Percentiles rank a stretch among this genome's conserved stretches.
These are phyloP conservation scores for Oophaga pumilio DNA, from an alignment of 2,113 vertebrate genomes.

Conservation along the genomic window DNA sequence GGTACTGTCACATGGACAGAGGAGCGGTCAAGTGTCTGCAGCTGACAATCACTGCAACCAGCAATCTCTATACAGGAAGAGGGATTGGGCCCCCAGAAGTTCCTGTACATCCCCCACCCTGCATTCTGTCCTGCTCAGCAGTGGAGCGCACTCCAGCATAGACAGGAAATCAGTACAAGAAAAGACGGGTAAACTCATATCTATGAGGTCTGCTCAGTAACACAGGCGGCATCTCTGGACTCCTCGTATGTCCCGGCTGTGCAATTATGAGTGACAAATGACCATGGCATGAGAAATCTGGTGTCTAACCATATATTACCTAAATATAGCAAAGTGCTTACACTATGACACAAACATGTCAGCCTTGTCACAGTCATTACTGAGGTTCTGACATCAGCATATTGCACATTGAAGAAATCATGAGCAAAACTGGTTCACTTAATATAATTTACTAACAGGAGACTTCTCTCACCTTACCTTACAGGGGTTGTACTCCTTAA, in stretches of 20 bases:
- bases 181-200: neutral
- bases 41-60: slow-evolving; percentile 22
- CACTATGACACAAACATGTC: neutral
- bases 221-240: neutral
- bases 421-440: neutral
- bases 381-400: neutral
- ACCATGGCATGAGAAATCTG: neutral
- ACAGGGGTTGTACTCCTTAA: no score
- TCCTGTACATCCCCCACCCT: slow-evolving; percentile 44
- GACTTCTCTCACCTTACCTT: no score
- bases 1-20: neutral
- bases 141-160: neutral
- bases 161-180: slow-evolving; percentile 31
- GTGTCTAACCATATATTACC: neutral
- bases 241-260: neutral
- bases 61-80: slow-evolving; percentile 28
- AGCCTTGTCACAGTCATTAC: neutral
- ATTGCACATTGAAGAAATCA: neutral
- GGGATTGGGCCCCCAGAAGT: slow-evolving; percentile 33
- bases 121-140: slow-evolving; percentile 19
- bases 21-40: slow-evolving; percentile 5
- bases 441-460: neutral
- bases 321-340: slow-evolving; percentile 7
- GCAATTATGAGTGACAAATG: neutral
- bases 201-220: neutral